phyloP scores from a whole-genome alignment of 2,797 vertebrate genomes.

The Naso thynnoides region DNA sequence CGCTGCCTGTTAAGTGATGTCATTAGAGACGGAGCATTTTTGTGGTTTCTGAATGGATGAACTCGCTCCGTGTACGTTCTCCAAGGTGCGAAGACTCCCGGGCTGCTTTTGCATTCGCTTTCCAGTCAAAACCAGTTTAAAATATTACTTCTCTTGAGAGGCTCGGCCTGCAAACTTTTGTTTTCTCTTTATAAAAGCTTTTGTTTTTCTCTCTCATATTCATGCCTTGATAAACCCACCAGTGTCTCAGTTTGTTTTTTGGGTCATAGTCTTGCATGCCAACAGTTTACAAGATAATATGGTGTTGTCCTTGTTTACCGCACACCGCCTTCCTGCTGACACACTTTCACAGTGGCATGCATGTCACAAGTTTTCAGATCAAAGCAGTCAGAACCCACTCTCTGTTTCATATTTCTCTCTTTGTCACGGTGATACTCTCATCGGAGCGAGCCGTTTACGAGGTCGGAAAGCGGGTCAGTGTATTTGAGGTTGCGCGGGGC shows the following conservation, averaged over 20 bases:
- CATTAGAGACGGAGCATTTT: slow-evolving; percentile 60
- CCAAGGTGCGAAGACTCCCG: slow-evolving; percentile 57
- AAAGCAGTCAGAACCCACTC: slow-evolving; percentile 31
- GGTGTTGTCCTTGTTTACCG: slow-evolving; percentile 61
- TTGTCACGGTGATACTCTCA: slow-evolving; percentile 32
- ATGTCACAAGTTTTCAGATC: slow-evolving; percentile 42
- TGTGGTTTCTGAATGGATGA: slow-evolving; percentile 68
- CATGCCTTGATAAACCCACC: slow-evolving; percentile 1
- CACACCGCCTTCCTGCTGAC: slow-evolving; percentile 43
- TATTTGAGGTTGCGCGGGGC: slow-evolving; percentile 48
- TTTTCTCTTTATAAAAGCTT: slow-evolving; percentile 26
- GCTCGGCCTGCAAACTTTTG: slow-evolving; percentile 35
- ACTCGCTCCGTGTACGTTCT: slow-evolving; percentile 58
- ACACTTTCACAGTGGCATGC: slow-evolving; percentile 58
- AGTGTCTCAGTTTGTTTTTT: slow-evolving; percentile 52
- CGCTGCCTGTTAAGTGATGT: slow-evolving; percentile 69
- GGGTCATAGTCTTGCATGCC: slow-evolving; percentile 58
- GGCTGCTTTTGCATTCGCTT: slow-evolving; percentile 42
- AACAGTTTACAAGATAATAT: slow-evolving; percentile 65
- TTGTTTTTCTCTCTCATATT: slow-evolving; percentile 36
- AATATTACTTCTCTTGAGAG: slow-evolving; percentile 22
- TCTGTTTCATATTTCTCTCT: slow-evolving; percentile 52
- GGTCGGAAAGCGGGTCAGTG: slow-evolving; percentile 45
- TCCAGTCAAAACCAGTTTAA: slow-evolving; percentile 18
- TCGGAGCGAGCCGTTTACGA: slow-evolving; percentile 43